Conservation (phyloP, 1,140 invertebrate genomes). For the Dreissena polymorpha region DNA sequence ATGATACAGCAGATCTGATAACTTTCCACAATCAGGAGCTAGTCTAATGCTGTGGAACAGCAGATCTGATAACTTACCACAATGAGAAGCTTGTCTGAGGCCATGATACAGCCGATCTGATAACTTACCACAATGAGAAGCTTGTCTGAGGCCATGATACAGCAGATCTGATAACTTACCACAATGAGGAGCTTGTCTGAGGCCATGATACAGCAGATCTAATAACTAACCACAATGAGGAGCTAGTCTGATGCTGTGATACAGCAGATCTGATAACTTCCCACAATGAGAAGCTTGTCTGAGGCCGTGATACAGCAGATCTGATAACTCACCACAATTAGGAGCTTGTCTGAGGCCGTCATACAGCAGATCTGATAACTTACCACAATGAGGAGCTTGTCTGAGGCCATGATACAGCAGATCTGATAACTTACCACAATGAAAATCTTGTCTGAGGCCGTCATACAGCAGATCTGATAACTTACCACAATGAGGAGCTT, state of each 20-base stretch:
- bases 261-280: conserved; percentile 86
- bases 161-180: conserved; percentile 87
- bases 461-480: conserved; percentile 88
- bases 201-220: conserved; percentile 89
- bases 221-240: conserved; percentile 85
- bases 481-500: conserved; percentile 88
- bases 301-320: conserved; percentile 90
- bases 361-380: conserved; percentile 88
- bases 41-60: conserved; percentile 89
- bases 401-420: conserved; percentile 88
- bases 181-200: conserved; percentile 91
- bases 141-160: conserved; percentile 89
- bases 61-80: conserved; percentile 88
- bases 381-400: conserved; percentile 89
- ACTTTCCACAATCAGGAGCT: conserved; percentile 87
- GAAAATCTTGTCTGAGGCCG: conserved; percentile 89
- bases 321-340: conserved; percentile 86
- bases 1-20: conserved; percentile 89
- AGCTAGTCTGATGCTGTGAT: conserved; percentile 89
- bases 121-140: conserved; percentile 86
- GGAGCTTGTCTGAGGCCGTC: conserved; percentile 87
- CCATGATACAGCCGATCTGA: conserved; percentile 89
- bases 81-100: conserved; percentile 89
- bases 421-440: conserved; percentile 87
- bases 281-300: conserved; percentile 90